A percentile compares a stretch with the other conserved stretches of the same genome.
phyloP scores from a whole-genome alignment of 2,797 vertebrate species.

The Sebastolobus altivelis region DNA sequence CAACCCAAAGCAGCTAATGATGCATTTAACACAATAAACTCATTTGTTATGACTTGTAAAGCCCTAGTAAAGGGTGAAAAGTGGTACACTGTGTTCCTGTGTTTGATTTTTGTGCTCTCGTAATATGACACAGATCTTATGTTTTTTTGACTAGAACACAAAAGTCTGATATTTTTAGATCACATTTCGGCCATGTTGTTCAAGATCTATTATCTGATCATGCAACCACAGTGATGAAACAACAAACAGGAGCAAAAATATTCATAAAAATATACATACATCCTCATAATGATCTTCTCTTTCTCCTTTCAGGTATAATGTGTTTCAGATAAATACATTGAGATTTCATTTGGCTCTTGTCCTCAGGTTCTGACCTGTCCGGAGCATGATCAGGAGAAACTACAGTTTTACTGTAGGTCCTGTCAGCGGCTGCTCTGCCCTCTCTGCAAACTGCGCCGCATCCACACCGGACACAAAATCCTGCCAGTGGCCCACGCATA shows the following conservation, averaged over 20 bases:
- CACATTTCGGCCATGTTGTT: neutral
- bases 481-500: conserved; percentile 92
- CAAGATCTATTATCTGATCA: neutral
- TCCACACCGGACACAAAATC: conserved; percentile 94
- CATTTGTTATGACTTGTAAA: neutral
- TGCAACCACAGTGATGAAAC: neutral
- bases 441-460: conserved; percentile 92
- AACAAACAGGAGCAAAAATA: neutral
- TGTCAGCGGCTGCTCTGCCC: conserved; percentile 95
- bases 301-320: neutral
- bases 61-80: neutral
- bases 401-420: conserved; percentile 94
- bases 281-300: neutral
- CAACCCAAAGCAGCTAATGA: neutral
- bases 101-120: neutral
- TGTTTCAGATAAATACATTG: neutral
- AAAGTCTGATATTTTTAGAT: neutral
- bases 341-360: neutral
- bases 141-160: neutral
- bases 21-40: neutral
- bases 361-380: conserved; percentile 93
- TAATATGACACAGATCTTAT: neutral
- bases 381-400: conserved; percentile 94
- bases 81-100: neutral
- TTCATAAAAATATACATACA: neutral